Percentiles rank a stretch among this genome's conserved stretches.
phyloP scores from a whole-genome alignment of 2,113 vertebrate species.

The Patagioenas fasciata region DNA sequence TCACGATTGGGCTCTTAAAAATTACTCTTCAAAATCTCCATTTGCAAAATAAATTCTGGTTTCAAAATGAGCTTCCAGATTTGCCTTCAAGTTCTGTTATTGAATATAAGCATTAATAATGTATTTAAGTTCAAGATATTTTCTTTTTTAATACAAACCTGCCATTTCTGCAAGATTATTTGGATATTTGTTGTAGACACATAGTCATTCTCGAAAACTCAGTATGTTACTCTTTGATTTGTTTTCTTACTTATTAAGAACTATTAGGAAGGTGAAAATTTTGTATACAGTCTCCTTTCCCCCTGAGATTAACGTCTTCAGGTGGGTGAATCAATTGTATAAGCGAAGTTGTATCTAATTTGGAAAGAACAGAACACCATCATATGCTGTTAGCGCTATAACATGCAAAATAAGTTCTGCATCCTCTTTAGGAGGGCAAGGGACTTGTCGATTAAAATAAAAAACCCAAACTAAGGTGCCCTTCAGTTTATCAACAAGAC shows the following conservation, averaged over 20 bases:
- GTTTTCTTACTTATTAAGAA: background rate
- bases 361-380: background rate
- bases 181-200: background rate
- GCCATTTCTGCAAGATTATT: background rate
- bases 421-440: background rate
- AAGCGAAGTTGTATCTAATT: background rate
- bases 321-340: background rate
- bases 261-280: background rate
- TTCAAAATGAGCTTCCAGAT: background rate
- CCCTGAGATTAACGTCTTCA: background rate
- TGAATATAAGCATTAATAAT: background rate
- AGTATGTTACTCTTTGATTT: background rate
- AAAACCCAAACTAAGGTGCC: background rate
- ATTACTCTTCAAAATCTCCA: background rate
- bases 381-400: background rate
- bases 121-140: background rate
- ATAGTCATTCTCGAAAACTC: background rate
- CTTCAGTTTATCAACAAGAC: background rate
- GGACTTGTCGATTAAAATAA: background rate
- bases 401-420: background rate
- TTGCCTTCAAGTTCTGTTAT: background rate
- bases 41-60: background rate
- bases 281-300: background rate
- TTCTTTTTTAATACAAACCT: background rate
- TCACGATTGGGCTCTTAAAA: background rate